Evolutionary conservation across 2,888 invertebrate genomes (phyloP), one percentile per base, ranked within the genome.

Genomic region (Euspilapteryx auroguttella): DNA sequence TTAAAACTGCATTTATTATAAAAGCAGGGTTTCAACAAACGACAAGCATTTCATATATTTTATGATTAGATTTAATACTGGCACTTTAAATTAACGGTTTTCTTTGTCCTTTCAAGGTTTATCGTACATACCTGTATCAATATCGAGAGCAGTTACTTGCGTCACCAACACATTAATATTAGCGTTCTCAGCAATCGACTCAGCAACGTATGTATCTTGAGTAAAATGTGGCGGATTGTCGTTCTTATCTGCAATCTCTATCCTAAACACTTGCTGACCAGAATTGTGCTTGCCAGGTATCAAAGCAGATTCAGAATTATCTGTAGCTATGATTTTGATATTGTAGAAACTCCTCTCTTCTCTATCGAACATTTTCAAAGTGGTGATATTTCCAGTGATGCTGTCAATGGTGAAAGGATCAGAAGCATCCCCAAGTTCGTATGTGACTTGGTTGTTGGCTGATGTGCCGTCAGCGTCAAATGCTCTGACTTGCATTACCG

Each of bases 161-260:
- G 91, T 88, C 5, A 94, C 91, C 28, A 87, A 79, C 33, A 84
- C 85, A 45, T 89, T 88, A 13, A 85, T 82, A 51, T 94, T 91
- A 3, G 89, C 86, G 56, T 90, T 86, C 65, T 95, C 96, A 15
- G 83, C 81, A 37, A 91, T 81, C 28, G 85, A 82, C 40, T 86
- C 84, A 0, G 88, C 87, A 11, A 84, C 76, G 52, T 90, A 91
- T 4, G 82, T 77, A 1, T 79, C 62, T 47, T 87, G 80, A n/a
- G 85, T 85, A 54, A 98, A 98, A 42, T 83, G 82, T 0, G 98
- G 98, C 12, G 86, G 82, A 58, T 98, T 97, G 59, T 98, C 98
- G 57, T 98, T 98, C 52, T 91, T 91, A 64, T 98, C 98, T 12
- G 91, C 93, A 24, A 98, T 94, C 49, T 87, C 87, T 44, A 97